Base-by-base conservation (phyloP, 2,113 vertebrate genomes). In the Trochalopteron elliotii region DNA sequence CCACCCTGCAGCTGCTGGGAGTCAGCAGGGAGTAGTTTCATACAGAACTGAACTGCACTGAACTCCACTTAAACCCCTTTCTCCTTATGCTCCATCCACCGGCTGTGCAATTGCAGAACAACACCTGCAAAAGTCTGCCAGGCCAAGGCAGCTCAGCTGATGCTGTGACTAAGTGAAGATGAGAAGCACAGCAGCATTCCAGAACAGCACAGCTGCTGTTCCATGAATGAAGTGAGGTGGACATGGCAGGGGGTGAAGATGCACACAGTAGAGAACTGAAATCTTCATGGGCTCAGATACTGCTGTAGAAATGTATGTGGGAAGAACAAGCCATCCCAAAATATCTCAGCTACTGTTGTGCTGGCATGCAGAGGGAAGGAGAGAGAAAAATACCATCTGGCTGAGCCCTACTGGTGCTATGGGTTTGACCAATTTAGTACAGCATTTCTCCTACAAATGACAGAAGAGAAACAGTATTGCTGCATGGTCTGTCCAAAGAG, bases 331-430 rank as follows among this genome's bases (percentile, higher is more conserved):
- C 45, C 19, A 16, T 50, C 42, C 39, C 24, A 68, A 68, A 95
- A 77, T 47, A 89, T 75, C 71, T 93, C 75, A 86, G 86, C 83
- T 80, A 69, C 87, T 76, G 57, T 52, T 88, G 40, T 39, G n/a
- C 71, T 84, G 56, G 56, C 56, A 84, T 63, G 77, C 31, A 72
- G 56, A 70, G 37, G 64, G 71, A 71, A 93, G n/a, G 19, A 23
- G 37, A 96, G 50, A 86, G 83, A 91, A 92, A 94, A 93, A 83
- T 52, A 93, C 77, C 64, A 84, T 50, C 87, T 94, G 93, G 59
- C 80, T 92, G 49, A 80, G 71, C 55, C 45, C 63, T 79, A 5
- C 47, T 74, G 35, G n/a, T 80, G 83, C 63, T 80, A 25, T 67
- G 35, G 69, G 83, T 94, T 79, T 70, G 47, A 89, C 45, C 53